Conservation (phyloP, 2,113 vertebrate genomes). For the Gymnarchus niloticus region DNA sequence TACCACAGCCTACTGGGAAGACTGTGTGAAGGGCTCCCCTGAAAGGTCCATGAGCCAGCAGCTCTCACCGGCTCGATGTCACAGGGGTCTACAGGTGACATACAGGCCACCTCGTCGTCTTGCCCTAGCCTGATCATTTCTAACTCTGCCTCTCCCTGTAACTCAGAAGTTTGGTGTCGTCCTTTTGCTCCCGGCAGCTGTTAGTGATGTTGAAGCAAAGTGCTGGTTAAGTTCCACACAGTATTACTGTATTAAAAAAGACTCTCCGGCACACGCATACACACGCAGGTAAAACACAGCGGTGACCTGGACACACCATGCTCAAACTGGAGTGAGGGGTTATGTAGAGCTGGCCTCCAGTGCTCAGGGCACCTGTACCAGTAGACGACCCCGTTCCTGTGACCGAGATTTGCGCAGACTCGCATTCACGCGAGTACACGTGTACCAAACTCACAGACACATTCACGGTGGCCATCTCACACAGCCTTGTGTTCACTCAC, state of each 20-base stretch:
- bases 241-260: constrained; percentile 61
- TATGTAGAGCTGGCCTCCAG: constrained; percentile 58
- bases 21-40: neutral
- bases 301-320: constrained; percentile 74
- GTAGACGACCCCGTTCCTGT: neutral
- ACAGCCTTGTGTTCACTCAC: neutral
- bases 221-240: constrained; percentile 82
- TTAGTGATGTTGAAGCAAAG: constrained; percentile 99
- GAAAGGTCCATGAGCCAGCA: neutral
- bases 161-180: constrained; percentile 41
- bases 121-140: too few species aligned
- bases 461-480: neutral
- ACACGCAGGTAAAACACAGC: constrained; percentile 31
- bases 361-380: constrained; percentile 43
- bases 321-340: constrained; percentile 62
- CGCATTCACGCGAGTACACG: neutral
- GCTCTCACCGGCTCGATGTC: neutral
- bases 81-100: neutral
- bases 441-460: constrained; percentile 5
- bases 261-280: constrained; percentile 29
- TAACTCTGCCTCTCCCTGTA: constrained; percentile 28
- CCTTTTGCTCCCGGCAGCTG: constrained; percentile 63
- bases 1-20: neutral
- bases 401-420: neutral
- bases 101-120: neutral